Conservation (phyloP, 2,113 vertebrate species). For the Plestiodon gilberti region DNA sequence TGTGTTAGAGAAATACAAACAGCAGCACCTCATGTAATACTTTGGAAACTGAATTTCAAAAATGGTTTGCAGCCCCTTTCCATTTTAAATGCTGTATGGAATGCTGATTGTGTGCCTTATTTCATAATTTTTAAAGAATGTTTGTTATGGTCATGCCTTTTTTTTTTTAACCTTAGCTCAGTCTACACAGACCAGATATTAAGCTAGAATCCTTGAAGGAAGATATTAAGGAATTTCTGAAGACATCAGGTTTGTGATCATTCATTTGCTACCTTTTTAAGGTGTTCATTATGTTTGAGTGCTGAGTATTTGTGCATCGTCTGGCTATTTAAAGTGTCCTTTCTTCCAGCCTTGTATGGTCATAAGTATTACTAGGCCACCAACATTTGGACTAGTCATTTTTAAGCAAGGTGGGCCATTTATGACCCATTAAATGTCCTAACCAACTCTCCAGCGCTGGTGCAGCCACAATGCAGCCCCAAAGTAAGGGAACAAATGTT, state of each 20-base stretch:
- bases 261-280: background rate
- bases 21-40: background rate
- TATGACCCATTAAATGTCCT: background rate
- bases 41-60: background rate
- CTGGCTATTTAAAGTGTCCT: background rate
- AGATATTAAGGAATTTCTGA: constrained; percentile 91
- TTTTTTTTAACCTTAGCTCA: constrained; percentile 76
- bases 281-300: background rate
- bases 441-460: too few species aligned
- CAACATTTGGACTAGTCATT: background rate
- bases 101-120: background rate
- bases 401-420: background rate
- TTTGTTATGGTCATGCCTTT: constrained; percentile 27
- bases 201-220: constrained; percentile 92
- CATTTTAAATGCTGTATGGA: background rate
- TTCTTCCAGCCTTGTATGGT: background rate
- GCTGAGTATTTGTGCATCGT: background rate
- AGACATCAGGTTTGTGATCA: constrained; percentile 84
- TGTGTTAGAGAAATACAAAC: background rate
- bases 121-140: background rate
- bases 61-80: background rate
- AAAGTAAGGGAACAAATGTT: too few species aligned
- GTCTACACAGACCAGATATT: constrained; percentile 91
- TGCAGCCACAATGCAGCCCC: too few species aligned
- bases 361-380: background rate